These are phyloP conservation scores for Piprites chloris DNA, from an alignment of 2,113 vertebrate genomes.

Conservation along the genomic window DNA sequence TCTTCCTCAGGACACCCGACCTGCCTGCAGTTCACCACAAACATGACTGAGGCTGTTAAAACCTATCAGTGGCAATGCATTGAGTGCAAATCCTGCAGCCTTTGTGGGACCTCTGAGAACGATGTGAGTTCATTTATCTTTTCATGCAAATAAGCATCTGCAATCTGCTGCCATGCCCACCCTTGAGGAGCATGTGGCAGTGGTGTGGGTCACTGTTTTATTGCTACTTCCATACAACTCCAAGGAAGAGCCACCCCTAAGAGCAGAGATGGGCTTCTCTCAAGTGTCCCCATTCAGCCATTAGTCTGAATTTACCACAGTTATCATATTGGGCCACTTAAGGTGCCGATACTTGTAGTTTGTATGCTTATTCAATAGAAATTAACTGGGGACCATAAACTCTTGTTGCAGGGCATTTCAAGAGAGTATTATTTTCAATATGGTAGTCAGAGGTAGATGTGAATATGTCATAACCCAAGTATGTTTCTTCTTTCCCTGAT, in stretches of 20 bases:
- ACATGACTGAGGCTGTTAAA: constrained; percentile 96
- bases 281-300: background rate
- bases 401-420: background rate
- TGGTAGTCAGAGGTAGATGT: background rate
- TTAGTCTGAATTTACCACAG: background rate
- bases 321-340: background rate
- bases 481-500: background rate
- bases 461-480: background rate
- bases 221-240: background rate
- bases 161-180: background rate
- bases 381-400: background rate
- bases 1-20: constrained; percentile 90
- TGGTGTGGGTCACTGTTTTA: background rate
- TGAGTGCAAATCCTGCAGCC: constrained; percentile 98
- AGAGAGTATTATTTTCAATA: background rate
- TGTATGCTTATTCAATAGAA: background rate
- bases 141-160: background rate
- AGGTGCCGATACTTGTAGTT: background rate
- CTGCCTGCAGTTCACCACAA: constrained; percentile 97
- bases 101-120: constrained; percentile 97
- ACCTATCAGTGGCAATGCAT: constrained; percentile 99
- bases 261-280: background rate
- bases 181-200: background rate
- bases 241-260: background rate
- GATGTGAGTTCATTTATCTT: constrained; percentile 82